Evolutionary conservation across 2,888 invertebrate species (phyloP).

Genomic region (Ichneumoninae sp.): DNA sequence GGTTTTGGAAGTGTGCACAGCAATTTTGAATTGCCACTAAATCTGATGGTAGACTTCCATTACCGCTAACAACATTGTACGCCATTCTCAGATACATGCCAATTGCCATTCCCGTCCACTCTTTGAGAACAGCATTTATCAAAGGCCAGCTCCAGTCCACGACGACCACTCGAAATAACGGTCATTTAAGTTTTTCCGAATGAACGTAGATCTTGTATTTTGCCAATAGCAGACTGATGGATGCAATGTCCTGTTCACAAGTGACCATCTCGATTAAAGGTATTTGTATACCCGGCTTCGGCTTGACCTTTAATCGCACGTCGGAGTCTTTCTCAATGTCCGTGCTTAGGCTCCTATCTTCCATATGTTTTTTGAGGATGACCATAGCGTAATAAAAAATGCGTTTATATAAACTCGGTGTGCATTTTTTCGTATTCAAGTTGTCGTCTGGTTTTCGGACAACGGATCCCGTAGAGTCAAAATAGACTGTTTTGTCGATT

Average conservation of each 20-base stretch:
- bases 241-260: slow-evolving; percentile 2
- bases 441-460: slow-evolving; percentile 23
- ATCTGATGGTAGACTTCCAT: not conserved
- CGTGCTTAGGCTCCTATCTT: no score
- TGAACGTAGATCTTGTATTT: slow-evolving; percentile 7
- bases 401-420: slow-evolving; percentile 11
- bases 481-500: not conserved
- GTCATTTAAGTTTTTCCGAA: slow-evolving; percentile 10
- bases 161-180: slow-evolving; percentile 6
- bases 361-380: not conserved
- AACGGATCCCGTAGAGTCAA: slow-evolving; percentile 7
- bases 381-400: slow-evolving; percentile 17
- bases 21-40: no score
- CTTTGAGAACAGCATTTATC: slow-evolving; percentile 11
- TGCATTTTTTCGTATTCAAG: slow-evolving; percentile 5
- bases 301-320: no score
- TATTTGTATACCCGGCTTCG: slow-evolving; percentile 2
- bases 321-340: no score
- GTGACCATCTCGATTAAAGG: not conserved
- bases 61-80: slow-evolving; percentile 9
- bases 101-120: slow-evolving; percentile 24
- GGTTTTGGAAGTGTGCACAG: slow-evolving; percentile 3
- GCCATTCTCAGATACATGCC: slow-evolving; percentile 16
- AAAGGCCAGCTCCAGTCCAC: slow-evolving; percentile 19
- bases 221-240: slow-evolving; percentile 16